These are phyloP conservation scores for Nycteola revayana DNA, from an alignment of 2,888 invertebrate genomes.

Conservation along the genomic window DNA sequence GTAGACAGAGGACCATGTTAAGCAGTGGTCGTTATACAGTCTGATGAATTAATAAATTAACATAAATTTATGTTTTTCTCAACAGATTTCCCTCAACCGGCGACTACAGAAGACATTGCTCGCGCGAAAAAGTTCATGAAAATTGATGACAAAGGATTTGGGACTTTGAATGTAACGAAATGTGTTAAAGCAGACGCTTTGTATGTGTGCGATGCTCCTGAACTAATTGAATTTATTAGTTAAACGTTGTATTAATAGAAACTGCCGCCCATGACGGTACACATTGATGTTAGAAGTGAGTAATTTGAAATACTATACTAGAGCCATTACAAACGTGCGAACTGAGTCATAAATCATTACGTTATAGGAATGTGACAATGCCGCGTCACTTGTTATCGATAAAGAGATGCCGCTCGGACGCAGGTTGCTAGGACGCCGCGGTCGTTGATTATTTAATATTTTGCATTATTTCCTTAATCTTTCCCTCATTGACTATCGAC, in stretches of 20 bases:
- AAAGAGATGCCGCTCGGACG: too few species aligned
- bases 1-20: neutral
- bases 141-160: constrained; percentile 40
- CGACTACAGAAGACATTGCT: constrained; percentile 21
- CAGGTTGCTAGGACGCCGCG: too few species aligned
- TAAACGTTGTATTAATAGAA: too few species aligned
- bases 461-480: too few species aligned
- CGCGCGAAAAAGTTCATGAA: constrained; percentile 37
- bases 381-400: too few species aligned
- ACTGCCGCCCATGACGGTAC: constrained; percentile 42
- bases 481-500: too few species aligned
- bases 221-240: constrained; percentile 42
- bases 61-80: neutral
- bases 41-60: neutral
- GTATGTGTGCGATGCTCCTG: constrained; percentile 46
- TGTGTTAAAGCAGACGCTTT: constrained; percentile 28
- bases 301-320: too few species aligned
- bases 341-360: too few species aligned
- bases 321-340: too few species aligned
- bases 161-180: constrained; percentile 28
- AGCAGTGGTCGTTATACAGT: neutral
- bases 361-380: too few species aligned
- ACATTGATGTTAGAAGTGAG: constrained; percentile 33
- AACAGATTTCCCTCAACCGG: constrained; percentile 44
- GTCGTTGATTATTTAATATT: too few species aligned